Evolutionary conservation across 2,797 vertebrate species (phyloP).

Genomic region (Cryptoblepharus egeriae): DNA sequence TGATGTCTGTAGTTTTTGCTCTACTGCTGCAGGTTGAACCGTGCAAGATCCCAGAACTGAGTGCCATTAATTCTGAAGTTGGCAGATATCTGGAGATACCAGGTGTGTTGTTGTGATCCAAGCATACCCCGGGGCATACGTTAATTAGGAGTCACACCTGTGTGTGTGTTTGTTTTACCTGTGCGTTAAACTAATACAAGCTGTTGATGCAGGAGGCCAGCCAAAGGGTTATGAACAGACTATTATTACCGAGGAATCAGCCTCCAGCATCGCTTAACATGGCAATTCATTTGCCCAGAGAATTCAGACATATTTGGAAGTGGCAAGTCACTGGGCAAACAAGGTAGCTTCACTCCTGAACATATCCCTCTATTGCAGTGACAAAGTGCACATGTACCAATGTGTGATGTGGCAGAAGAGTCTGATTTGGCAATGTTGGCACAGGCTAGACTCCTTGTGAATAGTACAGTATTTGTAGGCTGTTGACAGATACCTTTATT

Average conservation of each 20-base stretch:
- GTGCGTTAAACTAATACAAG: conserved; percentile 1
- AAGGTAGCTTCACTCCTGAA: not conserved
- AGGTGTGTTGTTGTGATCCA: not conserved
- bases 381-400: no score
- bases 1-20: not conserved
- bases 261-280: not conserved
- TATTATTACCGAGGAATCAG: not conserved
- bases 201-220: not conserved
- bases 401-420: no score
- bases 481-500: no score
- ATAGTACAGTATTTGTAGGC: no score
- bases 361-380: no score
- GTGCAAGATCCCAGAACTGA: not conserved
- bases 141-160: conserved; percentile 23
- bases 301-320: not conserved
- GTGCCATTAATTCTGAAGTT: not conserved
- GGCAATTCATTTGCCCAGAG: not conserved
- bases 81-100: not conserved
- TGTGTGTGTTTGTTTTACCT: not conserved
- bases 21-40: not conserved
- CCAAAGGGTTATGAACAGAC: not conserved
- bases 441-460: no score
- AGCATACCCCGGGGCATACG: not conserved
- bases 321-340: no score
- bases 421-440: no score